Conservation (phyloP, 1,140 invertebrate genomes). For the Drosophila subobscura region DNA sequence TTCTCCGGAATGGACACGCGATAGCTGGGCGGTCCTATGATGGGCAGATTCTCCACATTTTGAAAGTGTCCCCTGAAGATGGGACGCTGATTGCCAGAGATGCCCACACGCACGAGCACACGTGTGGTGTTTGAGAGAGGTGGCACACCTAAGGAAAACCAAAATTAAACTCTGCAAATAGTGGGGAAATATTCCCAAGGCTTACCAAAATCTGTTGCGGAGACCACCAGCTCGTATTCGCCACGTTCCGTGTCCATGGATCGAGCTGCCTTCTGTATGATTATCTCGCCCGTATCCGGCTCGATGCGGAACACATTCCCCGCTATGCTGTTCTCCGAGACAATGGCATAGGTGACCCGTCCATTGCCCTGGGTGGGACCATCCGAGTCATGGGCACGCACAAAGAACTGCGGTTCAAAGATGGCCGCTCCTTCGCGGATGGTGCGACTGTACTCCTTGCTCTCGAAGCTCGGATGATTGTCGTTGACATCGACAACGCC, state of each 20-base stretch:
- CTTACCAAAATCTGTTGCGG: constrained; percentile 89
- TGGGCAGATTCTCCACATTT: constrained; percentile 84
- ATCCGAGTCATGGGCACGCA: constrained; percentile 89
- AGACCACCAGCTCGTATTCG: constrained; percentile 88
- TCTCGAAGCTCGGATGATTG: constrained; percentile 91
- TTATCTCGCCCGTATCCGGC: constrained; percentile 88
- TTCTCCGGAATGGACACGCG: constrained; percentile 89
- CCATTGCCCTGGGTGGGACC: constrained; percentile 89
- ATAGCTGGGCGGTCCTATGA: constrained; percentile 87
- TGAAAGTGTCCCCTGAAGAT: constrained; percentile 90
- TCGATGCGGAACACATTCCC: constrained; percentile 87
- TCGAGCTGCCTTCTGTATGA: constrained; percentile 86
- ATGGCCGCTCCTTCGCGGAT: constrained; percentile 88
- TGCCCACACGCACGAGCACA: constrained; percentile 88
- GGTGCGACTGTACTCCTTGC: constrained; percentile 89
- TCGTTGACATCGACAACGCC: constrained; percentile 92
- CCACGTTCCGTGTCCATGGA: constrained; percentile 89
- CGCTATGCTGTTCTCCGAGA: constrained; percentile 88
- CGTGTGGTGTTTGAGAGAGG: constrained; percentile 87
- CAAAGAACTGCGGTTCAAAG: constrained; percentile 90
- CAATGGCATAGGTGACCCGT: constrained; percentile 87
- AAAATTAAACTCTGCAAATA: background rate
- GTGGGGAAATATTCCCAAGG: background rate
- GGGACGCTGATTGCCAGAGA: constrained; percentile 90
- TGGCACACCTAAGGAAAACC: constrained; percentile 82